Conservation (phyloP, 2,888 invertebrate species). For the Nemotelus nigrinus region DNA sequence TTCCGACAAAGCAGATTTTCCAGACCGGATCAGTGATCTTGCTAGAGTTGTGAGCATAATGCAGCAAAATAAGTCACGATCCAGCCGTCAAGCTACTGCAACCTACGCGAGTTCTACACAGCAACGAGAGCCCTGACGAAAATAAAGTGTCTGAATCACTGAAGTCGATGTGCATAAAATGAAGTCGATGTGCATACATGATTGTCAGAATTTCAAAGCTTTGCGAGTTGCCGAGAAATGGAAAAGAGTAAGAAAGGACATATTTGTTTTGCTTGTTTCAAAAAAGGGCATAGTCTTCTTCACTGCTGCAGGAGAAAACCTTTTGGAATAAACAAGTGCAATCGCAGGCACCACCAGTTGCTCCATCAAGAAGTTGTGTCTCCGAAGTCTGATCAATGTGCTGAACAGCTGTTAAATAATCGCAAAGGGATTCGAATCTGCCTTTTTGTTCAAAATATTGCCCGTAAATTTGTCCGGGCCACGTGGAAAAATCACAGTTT, state of each 20-base stretch:
- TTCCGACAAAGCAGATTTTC: neutral
- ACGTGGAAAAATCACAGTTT: neutral
- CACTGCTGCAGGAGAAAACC: neutral
- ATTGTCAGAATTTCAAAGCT: neutral
- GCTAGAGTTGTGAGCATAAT: neutral
- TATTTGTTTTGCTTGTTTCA: neutral
- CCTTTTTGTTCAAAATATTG: too few relatives aligned
- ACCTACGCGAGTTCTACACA: too few relatives aligned
- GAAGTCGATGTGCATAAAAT: too few relatives aligned
- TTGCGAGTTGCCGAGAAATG: neutral
- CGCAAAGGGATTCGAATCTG: too few relatives aligned
- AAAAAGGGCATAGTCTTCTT: neutral
- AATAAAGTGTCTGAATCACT: too few relatives aligned
- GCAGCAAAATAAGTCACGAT: neutral
- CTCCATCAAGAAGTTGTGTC: neutral
- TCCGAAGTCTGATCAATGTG: too few relatives aligned
- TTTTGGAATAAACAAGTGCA: neutral
- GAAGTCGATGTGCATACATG: too few relatives aligned
- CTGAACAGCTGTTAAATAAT: too few relatives aligned
- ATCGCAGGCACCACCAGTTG: too few relatives aligned
- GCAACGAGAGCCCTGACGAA: too few relatives aligned
- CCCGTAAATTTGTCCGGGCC: neutral
- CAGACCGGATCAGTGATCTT: neutral
- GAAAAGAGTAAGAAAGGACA: neutral
- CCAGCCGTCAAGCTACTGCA: neutral